These are phyloP conservation scores for Drosophila kuntzei DNA, from an alignment of 2,888 invertebrate species.

Conservation along the genomic window DNA sequence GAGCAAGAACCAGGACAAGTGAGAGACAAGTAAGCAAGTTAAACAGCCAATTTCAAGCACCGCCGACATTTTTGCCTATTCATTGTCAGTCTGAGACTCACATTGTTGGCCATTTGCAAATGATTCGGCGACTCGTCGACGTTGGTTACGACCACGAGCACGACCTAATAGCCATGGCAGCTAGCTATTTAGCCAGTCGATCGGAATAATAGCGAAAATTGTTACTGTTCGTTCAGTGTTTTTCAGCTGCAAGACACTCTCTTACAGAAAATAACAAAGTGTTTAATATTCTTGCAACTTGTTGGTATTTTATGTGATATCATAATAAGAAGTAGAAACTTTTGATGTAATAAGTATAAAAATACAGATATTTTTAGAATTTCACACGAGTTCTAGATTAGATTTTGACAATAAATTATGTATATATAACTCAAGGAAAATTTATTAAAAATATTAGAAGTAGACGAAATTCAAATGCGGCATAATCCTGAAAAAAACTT, in stretches of 20 bases:
- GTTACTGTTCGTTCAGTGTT: not conserved
- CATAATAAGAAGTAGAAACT: too few relatives aligned
- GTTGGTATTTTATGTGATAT: not conserved
- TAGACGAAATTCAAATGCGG: too few relatives aligned
- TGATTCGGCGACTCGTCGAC: constrained; percentile 47
- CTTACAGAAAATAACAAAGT: not conserved
- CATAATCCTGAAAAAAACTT: too few relatives aligned
- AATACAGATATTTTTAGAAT: too few relatives aligned
- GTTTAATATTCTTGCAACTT: not conserved
- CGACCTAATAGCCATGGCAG: constrained; percentile 27
- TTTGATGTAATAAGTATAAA: too few relatives aligned
- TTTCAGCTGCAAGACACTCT: constrained; percentile 26
- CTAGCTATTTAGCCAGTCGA: constrained; percentile 35
- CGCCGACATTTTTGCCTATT: constrained; percentile 45
- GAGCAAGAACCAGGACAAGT: constrained; percentile 5
- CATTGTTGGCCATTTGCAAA: constrained; percentile 73
- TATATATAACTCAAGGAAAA: too few relatives aligned
- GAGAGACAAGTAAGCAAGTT: constrained; percentile 12
- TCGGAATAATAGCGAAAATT: constrained; percentile 33
- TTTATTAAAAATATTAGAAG: too few relatives aligned
- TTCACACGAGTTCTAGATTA: too few relatives aligned
- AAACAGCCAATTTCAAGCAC: constrained; percentile 40
- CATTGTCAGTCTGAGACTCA: constrained; percentile 41
- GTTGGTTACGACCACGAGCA: constrained; percentile 8
- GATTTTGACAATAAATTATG: too few relatives aligned